Evolutionary conservation across 2,888 invertebrate genomes (phyloP).

Genomic region (Drosophila affinis): DNA sequence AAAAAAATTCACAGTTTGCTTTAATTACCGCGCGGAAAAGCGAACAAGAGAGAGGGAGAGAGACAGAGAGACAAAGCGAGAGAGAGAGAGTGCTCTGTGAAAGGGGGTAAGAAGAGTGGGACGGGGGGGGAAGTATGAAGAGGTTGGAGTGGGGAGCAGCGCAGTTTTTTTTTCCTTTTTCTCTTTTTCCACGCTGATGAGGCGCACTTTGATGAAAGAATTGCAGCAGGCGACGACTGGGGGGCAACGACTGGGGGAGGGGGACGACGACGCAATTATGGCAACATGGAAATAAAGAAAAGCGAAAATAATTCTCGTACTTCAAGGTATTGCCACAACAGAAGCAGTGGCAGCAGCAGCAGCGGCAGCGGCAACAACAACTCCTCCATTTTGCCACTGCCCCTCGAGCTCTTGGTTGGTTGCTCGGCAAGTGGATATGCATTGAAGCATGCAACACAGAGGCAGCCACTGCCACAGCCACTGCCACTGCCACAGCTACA

Average conservation of each 20-base stretch:
- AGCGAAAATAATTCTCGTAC: slow-evolving; percentile 68
- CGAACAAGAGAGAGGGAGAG: slow-evolving; percentile 9
- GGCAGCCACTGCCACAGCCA: slow-evolving; percentile 27
- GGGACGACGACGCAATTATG: slow-evolving; percentile 66
- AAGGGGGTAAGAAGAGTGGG: not conserved
- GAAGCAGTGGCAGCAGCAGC: slow-evolving; percentile 3
- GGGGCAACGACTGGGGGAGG: not conserved
- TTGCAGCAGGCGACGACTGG: slow-evolving; percentile 49
- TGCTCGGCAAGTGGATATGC: slow-evolving; percentile 77
- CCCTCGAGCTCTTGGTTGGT: slow-evolving; percentile 57
- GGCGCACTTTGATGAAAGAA: slow-evolving; percentile 77
- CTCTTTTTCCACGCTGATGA: slow-evolving; percentile 60
- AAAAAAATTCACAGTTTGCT: slow-evolving; percentile 72
- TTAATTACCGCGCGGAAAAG: slow-evolving; percentile 67
- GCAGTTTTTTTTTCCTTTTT: slow-evolving; percentile 5
- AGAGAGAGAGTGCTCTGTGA: not conserved
- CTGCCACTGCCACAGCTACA: slow-evolving; percentile 19
- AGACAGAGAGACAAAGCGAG: slow-evolving; percentile 1
- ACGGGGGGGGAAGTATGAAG: slow-evolving; percentile 1
- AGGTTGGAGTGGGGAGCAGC: slow-evolving; percentile 27
- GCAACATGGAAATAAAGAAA: slow-evolving; percentile 73
- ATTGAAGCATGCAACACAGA: slow-evolving; percentile 66
- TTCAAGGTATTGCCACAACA: slow-evolving; percentile 63
- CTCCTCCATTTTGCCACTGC: slow-evolving; percentile 59
- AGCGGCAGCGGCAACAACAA: slow-evolving; percentile 30